These are phyloP conservation scores for Phorcus lineatus DNA, from an alignment of 2,888 invertebrate species.

Conservation along the genomic window DNA sequence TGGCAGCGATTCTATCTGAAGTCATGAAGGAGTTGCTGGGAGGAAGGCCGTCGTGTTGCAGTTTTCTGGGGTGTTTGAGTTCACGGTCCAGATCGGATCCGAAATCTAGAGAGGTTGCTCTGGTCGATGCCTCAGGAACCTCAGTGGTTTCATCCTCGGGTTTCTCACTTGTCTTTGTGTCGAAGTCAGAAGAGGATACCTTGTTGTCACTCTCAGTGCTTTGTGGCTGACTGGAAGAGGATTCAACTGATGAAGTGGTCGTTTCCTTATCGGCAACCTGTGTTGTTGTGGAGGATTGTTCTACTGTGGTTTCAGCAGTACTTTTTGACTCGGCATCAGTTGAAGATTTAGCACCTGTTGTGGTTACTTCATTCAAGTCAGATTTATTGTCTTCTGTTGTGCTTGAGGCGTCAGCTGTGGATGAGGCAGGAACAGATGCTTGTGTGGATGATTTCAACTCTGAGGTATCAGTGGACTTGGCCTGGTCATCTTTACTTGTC, in stretches of 20 bases:
- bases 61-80: not conserved
- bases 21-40: conserved; percentile 7
- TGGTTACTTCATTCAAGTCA: not conserved
- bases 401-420: not conserved
- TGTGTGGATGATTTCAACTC: not conserved
- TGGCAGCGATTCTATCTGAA: not conserved
- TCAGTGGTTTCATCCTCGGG: not conserved
- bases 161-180: not conserved
- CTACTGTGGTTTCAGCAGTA: not conserved
- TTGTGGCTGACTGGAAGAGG: not conserved
- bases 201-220: not conserved
- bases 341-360: not conserved
- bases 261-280: not conserved
- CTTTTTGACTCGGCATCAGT: not conserved
- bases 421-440: not conserved
- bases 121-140: not conserved
- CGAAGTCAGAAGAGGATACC: not conserved
- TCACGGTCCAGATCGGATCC: not conserved
- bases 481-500: not conserved
- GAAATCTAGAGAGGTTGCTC: conserved; percentile 3
- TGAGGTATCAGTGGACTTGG: not conserved
- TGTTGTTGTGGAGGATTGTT: not conserved
- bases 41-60: not conserved
- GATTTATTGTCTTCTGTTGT: not conserved
- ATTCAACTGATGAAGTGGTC: not conserved